These are phyloP conservation scores for Vultur gryphus DNA, from an alignment of 2,797 vertebrate species.

Conservation along the genomic window DNA sequence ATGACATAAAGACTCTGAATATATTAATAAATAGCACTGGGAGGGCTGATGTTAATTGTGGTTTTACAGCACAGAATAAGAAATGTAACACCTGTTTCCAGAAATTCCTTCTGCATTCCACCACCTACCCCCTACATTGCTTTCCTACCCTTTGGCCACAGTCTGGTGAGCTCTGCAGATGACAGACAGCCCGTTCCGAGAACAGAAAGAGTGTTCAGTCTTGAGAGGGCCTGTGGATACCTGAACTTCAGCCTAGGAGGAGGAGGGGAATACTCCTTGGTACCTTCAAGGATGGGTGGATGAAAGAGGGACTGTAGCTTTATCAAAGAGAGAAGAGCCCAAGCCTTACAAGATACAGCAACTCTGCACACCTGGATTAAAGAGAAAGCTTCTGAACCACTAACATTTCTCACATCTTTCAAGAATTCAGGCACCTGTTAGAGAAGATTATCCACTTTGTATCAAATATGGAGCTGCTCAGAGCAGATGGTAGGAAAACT, in stretches of 20 bases:
- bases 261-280: background rate
- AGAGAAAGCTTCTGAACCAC: background rate
- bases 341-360: background rate
- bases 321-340: background rate
- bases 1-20: background rate
- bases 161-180: background rate
- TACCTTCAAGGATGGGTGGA: background rate
- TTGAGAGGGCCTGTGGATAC: background rate
- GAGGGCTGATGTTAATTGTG: background rate
- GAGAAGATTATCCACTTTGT: background rate
- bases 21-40: background rate
- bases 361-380: background rate
- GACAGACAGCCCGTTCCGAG: no score
- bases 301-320: background rate
- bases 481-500: background rate
- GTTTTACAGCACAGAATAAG: background rate
- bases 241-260: background rate
- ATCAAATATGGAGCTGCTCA: background rate
- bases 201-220: background rate
- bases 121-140: background rate
- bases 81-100: background rate
- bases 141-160: background rate
- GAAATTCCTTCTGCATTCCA: background rate
- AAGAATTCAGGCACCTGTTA: background rate
- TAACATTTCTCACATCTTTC: background rate